Base-by-base conservation (phyloP, 2,888 invertebrate species). In the Eristalinus aeneus region DNA sequence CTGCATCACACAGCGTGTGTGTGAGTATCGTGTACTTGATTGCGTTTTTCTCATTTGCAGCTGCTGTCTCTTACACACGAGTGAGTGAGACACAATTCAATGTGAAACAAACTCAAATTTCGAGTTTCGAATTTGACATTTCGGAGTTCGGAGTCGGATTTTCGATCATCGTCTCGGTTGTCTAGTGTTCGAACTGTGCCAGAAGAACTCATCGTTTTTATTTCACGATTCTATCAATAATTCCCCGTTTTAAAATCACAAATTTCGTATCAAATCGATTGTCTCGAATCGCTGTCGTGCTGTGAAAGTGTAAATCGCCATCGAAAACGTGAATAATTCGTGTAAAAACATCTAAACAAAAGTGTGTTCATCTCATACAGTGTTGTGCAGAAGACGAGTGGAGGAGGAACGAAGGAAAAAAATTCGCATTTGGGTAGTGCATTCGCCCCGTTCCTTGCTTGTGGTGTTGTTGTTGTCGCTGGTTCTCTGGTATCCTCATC, bases 351-450 rank as follows among this genome's bases (percentile, higher is more conserved):
- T 63, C 76, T 34, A 81, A 85, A 80, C 84, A 72, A 74, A 72
- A 75, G 75, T 85, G 64, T 65, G 56, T 80, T 56, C 46, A 80
- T 56, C 53, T 56, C 20, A 61, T 34, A 22, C 12, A 54, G 79
- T 84, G 76, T 63, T 73, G 46, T 54, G 80, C 72, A 84, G 58
- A 82, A 46, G 46, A 46, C 23, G 56, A 23, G 56, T 22, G 11
- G 23, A 56, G 56, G 22, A 27, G 31, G 60, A 32, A 58, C 22
- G 60, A 54, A 56, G 23, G 69, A 73, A 82, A 82, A 82, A 86
- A 82, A 82, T 65, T 86, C 69, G 75, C 86, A 82, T 82, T 81
- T 74, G 86, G 86, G 86, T 86, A 86, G 74, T 82, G 86, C 86
- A 82, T 82, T 82, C 82, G 86, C 82, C 82, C 74, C 74, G 67